These are phyloP conservation scores for Bombus confusus DNA, from an alignment of 1,140 invertebrate genomes.

Conservation along the genomic window DNA sequence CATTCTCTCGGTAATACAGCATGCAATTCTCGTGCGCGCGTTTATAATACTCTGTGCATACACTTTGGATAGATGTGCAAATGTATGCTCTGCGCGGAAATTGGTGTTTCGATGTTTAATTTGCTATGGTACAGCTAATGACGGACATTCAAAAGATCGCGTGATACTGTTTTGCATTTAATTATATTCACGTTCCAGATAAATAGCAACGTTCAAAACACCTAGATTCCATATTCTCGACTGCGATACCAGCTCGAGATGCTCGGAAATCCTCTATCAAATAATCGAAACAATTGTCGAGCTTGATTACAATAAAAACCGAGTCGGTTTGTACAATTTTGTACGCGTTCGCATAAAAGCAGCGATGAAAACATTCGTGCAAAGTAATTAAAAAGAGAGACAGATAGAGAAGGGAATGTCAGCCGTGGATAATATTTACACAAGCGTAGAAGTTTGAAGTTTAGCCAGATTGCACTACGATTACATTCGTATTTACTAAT, in stretches of 20 bases:
- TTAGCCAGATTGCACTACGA: not conserved
- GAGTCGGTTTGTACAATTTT: too few relatives aligned
- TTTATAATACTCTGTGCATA: constrained; percentile 37
- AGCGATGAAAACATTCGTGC: not conserved
- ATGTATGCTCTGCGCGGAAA: constrained; percentile 24
- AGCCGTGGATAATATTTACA: not conserved
- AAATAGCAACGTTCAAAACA: constrained; percentile 16
- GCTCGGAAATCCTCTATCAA: not conserved
- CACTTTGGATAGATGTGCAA: constrained; percentile 25
- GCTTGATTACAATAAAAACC: not conserved
- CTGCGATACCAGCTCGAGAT: not conserved
- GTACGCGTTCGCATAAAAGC: not conserved
- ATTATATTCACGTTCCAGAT: constrained; percentile 30
- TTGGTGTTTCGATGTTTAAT: constrained; percentile 52
- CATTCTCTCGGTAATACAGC: constrained; percentile 43
- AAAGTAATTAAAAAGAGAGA: not conserved
- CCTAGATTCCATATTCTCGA: not conserved
- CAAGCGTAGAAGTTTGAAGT: not conserved
- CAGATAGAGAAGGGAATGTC: not conserved
- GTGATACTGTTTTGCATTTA: constrained; percentile 35
- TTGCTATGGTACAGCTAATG: constrained; percentile 39
- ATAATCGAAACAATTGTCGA: not conserved
- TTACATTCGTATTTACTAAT: not conserved
- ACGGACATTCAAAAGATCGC: constrained; percentile 54
- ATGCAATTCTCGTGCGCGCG: constrained; percentile 48